These are phyloP conservation scores for Muntiacus reevesi DNA, from an alignment of 2,113 vertebrate species.

Conservation along the genomic window DNA sequence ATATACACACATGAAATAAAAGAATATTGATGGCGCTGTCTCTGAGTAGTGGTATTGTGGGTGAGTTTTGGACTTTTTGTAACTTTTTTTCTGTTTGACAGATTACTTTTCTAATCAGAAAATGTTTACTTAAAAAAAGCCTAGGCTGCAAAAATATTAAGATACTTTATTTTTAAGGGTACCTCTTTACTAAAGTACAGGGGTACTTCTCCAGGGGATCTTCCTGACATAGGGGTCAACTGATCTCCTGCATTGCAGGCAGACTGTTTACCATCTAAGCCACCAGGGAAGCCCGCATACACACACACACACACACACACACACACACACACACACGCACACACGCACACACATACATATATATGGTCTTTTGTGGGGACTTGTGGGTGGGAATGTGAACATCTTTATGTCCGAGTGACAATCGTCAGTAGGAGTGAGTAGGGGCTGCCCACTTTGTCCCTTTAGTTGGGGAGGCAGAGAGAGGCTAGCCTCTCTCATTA, in stretches of 20 bases:
- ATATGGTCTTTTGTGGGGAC: not conserved
- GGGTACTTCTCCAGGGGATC: no score
- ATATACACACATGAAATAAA: not conserved
- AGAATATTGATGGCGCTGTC: not conserved
- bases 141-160: not conserved
- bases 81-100: not conserved
- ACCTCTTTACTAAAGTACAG: not conserved
- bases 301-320: not conserved
- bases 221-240: no score
- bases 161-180: not conserved
- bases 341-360: not conserved
- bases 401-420: not conserved
- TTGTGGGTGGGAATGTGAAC: not conserved
- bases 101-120: constrained; percentile 4
- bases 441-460: not conserved
- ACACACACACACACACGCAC: not conserved
- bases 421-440: not conserved
- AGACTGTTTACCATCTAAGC: no score
- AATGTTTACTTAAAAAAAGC: not conserved
- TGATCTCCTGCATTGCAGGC: no score
- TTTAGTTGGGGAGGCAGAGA: not conserved
- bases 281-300: no score
- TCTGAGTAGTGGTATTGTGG: not conserved
- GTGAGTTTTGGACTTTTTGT: not conserved
- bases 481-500: not conserved